Evolutionary conservation across 2,888 invertebrate species (phyloP), one percentile per base, ranked within the genome.

Genomic region (Choristoneura rosaceana): DNA sequence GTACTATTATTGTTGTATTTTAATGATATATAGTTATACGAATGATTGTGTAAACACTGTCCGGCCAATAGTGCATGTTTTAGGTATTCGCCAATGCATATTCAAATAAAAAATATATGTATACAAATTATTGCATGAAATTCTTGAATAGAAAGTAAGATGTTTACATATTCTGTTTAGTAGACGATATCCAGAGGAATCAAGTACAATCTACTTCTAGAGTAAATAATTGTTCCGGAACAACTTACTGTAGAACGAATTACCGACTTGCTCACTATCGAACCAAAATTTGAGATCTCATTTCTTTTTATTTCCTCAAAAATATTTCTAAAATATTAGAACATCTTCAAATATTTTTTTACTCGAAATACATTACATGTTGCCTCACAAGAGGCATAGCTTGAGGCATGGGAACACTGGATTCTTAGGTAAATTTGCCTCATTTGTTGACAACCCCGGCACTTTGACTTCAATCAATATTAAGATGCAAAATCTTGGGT

Each of bases 201-300:
- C 82, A 89, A 92, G 93, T 93, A 93, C 93, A 93, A 92, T 86
- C 87, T 80, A 82, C 84, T 84, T 81, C 78, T 87, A 85, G 82
- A 79, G 75, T 85, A 81, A 82, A 74, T 79, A 80, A 81, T 79
- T 81, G 79, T 84, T 87, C 88, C 82, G 85, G 84, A 87, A 86
- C 84, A 84, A 87, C 85, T 87, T 84, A 86, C 87, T 83, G 87
- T 85, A 86, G 80, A 89, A 90, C 88, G 89, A 91, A 90, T 90
- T 90, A 87, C 87, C 84, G 80, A 86, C 84, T 91, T 90, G 90
- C 90, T 92, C 91, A 92, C 87, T 89, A 84, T 90, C 82, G 86
- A 91, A 93, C 91, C 90, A 92, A 92, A 90, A 91, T 92, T 91
- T 84, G 75, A 88, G 93, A 94, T 93, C 93, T 93, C 91, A 91